Percentiles rank a stretch among this genome's conserved stretches.
Evolutionary conservation across 1,140 invertebrate genomes (phyloP).

Genomic region (Lasaia peninsularis): DNA sequence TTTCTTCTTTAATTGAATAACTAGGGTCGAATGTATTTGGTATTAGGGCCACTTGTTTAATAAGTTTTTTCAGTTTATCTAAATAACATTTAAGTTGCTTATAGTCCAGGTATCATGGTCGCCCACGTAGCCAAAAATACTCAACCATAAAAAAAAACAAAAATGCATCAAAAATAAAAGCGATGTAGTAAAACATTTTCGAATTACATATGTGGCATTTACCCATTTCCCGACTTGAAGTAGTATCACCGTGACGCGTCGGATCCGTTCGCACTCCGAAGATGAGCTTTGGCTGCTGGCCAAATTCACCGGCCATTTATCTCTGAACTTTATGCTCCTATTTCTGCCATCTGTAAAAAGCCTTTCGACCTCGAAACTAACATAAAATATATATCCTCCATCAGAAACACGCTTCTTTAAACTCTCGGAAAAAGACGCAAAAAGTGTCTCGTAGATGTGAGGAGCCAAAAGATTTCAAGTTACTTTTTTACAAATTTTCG

Average conservation of each 20-base stretch:
- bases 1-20: no score
- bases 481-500: no score
- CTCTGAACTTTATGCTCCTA: slow-evolving; percentile 10
- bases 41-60: no score
- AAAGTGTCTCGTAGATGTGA: background rate
- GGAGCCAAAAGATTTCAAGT: background rate
- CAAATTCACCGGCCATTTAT: slow-evolving; percentile 8
- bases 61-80: no score
- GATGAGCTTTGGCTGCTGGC: slow-evolving; percentile 9
- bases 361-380: slow-evolving; percentile 12
- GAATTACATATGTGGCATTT: background rate
- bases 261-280: slow-evolving; percentile 7
- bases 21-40: no score
- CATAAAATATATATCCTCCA: slow-evolving; percentile 12
- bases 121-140: no score
- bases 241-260: slow-evolving; percentile 2
- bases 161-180: background rate
- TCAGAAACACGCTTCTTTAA: slow-evolving; percentile 12
- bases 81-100: no score
- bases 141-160: background rate
- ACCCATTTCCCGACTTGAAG: slow-evolving; percentile 3
- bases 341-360: slow-evolving; percentile 11
- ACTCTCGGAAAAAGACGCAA: background rate
- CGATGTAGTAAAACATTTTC: background rate
- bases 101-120: no score